Evolutionary conservation across 2,113 vertebrate species (phyloP).

Genomic region (Scortum barcoo): DNA sequence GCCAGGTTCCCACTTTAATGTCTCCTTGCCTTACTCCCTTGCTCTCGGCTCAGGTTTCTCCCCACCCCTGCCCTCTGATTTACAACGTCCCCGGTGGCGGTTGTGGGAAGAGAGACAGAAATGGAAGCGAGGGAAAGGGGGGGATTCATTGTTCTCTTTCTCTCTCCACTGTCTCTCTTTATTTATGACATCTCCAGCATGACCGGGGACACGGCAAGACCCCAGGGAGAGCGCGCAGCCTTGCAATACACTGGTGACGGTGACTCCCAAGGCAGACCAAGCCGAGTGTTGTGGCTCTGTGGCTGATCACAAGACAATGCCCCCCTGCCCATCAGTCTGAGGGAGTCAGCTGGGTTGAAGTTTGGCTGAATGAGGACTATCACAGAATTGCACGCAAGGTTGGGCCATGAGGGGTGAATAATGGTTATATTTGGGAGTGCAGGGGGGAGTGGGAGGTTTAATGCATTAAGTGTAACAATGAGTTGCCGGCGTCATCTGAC

Average conservation of each 20-base stretch:
- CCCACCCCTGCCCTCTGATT: conserved; percentile 74
- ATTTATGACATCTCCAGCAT: conserved; percentile 80
- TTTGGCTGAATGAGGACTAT: conserved; percentile 66
- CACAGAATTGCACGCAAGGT: conserved; percentile 45
- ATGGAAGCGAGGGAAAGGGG: conserved; percentile 41
- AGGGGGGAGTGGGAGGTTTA: conserved; percentile 42
- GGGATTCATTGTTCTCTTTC: conserved; percentile 71
- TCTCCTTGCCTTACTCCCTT: conserved; percentile 67
- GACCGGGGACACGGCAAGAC: conserved; percentile 69
- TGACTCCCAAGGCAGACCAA: conserved; percentile 34
- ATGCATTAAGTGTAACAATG: conserved; percentile 65
- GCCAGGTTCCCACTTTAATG: conserved; percentile 74
- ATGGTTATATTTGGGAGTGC: conserved; percentile 43
- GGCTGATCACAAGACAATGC: conserved; percentile 62
- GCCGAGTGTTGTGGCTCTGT: conserved; percentile 37
- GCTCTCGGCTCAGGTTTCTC: conserved; percentile 70
- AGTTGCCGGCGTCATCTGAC: conserved; percentile 48
- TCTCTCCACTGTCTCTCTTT: conserved; percentile 65
- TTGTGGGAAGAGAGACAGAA: conserved; percentile 46
- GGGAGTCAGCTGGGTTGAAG: conserved; percentile 69
- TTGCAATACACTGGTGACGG: conserved; percentile 33
- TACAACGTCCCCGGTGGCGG: conserved; percentile 75
- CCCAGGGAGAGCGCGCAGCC: conserved; percentile 53
- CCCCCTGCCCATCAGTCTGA: conserved; percentile 47
- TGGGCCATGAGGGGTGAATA: conserved; percentile 48